Base-by-base conservation (phyloP, 2,888 invertebrate species). In the Drosophila atripex region DNA sequence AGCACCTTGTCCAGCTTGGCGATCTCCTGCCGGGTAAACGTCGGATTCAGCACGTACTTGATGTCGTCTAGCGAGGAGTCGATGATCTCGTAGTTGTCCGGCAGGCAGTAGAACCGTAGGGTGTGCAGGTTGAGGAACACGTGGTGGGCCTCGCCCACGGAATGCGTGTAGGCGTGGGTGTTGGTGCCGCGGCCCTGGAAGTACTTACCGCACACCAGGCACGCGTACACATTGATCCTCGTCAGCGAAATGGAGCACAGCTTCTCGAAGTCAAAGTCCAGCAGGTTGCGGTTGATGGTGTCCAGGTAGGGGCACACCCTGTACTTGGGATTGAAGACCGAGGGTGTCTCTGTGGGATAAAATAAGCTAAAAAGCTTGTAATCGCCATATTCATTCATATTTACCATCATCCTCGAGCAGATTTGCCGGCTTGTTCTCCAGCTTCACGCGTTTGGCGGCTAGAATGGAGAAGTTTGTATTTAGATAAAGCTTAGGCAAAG, bases 211-310 rank as follows among this genome's bases (percentile, higher is more conserved):
- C 99, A 99, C 1, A 99, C 98, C 66, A 99, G 93, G 90, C 99
- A 99, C 7, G 99, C 99, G 91, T 99, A 99, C 32, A 99, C 99
- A 93, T 99, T 99, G 80, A 99, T 98, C 88, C 99, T 95, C 0
- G 99, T 99, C 71, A 99, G 91, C 0, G 99, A 99, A 38, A 99
- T 96, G 0, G 99, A 99, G 90, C 99, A 99, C 23, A 99, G 92
- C 91, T 99, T 99, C 92, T 99, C 99, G 93, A 99, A 99, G 92
- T 99, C 99, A 93, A 99, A 99, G 92, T 99, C 99, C 70, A 99
- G 92, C 70, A 98, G 95, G 86, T 98, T 97, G 55, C 99, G 94
- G 91, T 99, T 99, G 70, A 99, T 99, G 0, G 99, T 99, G 89
- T 99, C 99, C 87, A 99, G 92, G 90, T 99, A 99, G 0, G 99